Evolutionary conservation across 1,140 invertebrate species (phyloP), one percentile per base, ranked within the genome.

Genomic region (Drosophila malerkotliana): DNA sequence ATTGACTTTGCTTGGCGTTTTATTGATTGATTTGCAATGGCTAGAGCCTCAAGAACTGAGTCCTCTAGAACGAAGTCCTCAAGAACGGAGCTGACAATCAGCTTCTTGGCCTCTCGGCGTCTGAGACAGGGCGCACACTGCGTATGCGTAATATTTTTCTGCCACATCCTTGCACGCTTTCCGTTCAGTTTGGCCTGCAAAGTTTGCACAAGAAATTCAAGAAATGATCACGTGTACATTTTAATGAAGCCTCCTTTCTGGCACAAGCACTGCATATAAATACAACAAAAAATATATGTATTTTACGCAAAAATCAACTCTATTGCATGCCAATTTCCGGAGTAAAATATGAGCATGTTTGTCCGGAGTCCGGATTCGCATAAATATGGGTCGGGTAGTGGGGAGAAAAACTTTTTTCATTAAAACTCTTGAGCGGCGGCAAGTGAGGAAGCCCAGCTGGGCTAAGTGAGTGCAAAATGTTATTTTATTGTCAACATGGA

Each of bases 401-500:
- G 10, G 34, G 10, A 37, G 34, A 10, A 7, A 87, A 87, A 87
- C 56, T 87, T 87, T 87, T 87, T 87, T 87, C 83, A 87, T 87
- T 87, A 88, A 82, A 87, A 87, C 75, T 87, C 82, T 82, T 32
- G 60, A 62, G n/a, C n/a, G 30, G 28, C 14, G 30, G 12, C 26
- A 30, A 24, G 62, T 21, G 45, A 12, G 52, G 18, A 52, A 69
- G 44, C 72, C 75, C 78, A 87, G 83, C 78, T 87, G 82, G 66
- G 80, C 67, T 87, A 87, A 87, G 82, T 87, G 82, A 87, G 82
- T 87, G 82, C 83, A 87, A 87, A 87, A 87, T 87, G 82, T 88
- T 87, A 87, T 87, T 87, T 87, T 88, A 87, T 87, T 87, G 82
- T 88, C 82, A 88, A 88, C 82, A 88, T 88, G 83, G 59, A 72